Percentiles rank a stretch among this genome's conserved stretches.
These are phyloP conservation scores for Actinernus sp. DNA, from an alignment of 92 coral and sea anemone species.

Conservation along the genomic window DNA sequence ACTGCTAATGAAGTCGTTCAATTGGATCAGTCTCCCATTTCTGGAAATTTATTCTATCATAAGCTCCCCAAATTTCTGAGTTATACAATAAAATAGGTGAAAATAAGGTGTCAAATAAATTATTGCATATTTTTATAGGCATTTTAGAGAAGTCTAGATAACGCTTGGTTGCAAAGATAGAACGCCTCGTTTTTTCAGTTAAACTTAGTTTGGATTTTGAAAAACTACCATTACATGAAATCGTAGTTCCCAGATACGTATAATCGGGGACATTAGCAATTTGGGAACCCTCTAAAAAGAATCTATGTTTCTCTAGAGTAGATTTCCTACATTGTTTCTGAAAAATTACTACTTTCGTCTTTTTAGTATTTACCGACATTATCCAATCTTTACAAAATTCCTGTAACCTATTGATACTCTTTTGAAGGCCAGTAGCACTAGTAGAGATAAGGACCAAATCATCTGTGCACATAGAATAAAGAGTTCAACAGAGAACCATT, in stretches of 20 bases:
- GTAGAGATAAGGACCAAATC: conserved; percentile 15
- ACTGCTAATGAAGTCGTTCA: too few species aligned
- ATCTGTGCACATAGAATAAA: conserved; percentile 26
- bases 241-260: conserved; percentile 5
- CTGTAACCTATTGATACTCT: too few species aligned
- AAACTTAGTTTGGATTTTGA: neutral
- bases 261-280: conserved; percentile 7
- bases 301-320: neutral
- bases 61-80: too few species aligned
- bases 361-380: conserved; percentile 7
- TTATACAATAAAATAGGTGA: too few species aligned
- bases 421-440: conserved; percentile 6
- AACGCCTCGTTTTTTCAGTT: too few species aligned
- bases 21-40: too few species aligned
- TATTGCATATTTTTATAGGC: too few species aligned
- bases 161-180: too few species aligned
- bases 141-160: too few species aligned
- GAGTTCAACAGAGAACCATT: conserved; percentile 9
- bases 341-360: conserved; percentile 22
- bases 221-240: conserved; percentile 4
- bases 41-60: too few species aligned
- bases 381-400: conserved; percentile 16
- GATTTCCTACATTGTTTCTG: conserved; percentile 31
- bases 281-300: neutral
- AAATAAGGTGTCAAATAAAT: too few species aligned